Evolutionary conservation across 2,113 vertebrate species (phyloP), one percentile per base, ranked within the genome.

Genomic region (Tachysurus vachellii): DNA sequence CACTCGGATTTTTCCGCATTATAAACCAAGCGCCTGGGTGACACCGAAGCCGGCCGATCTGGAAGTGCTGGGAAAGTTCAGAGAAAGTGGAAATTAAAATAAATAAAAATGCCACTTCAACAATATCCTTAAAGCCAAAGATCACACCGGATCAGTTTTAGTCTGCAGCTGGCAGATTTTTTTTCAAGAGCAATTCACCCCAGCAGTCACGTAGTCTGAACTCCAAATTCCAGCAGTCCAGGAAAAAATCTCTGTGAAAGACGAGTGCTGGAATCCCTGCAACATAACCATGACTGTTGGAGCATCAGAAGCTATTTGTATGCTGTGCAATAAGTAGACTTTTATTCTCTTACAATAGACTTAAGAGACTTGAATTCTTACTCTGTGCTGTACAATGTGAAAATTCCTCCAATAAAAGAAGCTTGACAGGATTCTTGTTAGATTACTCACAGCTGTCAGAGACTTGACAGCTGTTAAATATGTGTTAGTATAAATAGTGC

Each of bases 21-120:
- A 91, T 64, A 92, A 93, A 82, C 85, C 87, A 82, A 47, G 80
- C 79, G 88, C 90, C 89, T 91, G 89, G 89, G 70, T 86, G 87
- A 85, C 64, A 83, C 89, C 76, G 75, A 89, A 92, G 84, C 77
- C 42, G 84, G 87, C 86, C 82, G 87, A 91, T 89, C 82, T 57
- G 82, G 85, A 84, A 90, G 91, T 93, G 91, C 92, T 93, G 93
- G 85, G 66, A 87, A 80, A 54, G 44, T 54, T 84, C 56, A 84
- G 79, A 70, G 5, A 85, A 76, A 73, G 86, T 88, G 80, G 88
- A 88, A 87, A 91, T 90, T 85, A 84, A 89, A 82, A 1, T 83
- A 54, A 23, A 56, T 82, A 89, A 82, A 1, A 84, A 54, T 14
- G 10, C 64, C n/a, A 57, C 53, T 57, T 44, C 85, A 88, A 90